Evolutionary conservation across 1,140 invertebrate species (phyloP).

Genomic region (Magallana angulata): DNA sequence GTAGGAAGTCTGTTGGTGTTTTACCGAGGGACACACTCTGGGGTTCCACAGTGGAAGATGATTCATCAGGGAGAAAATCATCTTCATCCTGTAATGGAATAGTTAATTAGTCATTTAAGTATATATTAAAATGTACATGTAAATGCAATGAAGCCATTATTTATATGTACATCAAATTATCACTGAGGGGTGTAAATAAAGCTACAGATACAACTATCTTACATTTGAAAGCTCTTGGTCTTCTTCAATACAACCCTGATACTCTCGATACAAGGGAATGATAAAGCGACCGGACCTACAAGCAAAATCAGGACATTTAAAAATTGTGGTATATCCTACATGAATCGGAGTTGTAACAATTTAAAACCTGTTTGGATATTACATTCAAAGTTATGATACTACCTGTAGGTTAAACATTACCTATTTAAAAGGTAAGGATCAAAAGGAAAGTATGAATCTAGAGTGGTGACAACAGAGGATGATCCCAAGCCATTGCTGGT

Average conservation of each 20-base stretch:
- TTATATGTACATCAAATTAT: no score
- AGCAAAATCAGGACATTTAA: slow-evolving; percentile 13
- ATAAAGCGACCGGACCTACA: slow-evolving; percentile 65
- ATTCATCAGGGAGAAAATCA: slow-evolving; percentile 59
- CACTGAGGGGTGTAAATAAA: not conserved
- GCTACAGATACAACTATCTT: not conserved
- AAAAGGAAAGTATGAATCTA: slow-evolving; percentile 90
- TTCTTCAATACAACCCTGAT: slow-evolving; percentile 59
- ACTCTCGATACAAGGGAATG: slow-evolving; percentile 65
- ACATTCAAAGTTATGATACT: no score
- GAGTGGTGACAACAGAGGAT: slow-evolving; percentile 58
- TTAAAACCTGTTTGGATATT: no score
- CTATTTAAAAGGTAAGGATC: slow-evolving; percentile 87
- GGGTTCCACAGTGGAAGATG: slow-evolving; percentile 27
- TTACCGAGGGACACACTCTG: slow-evolving; percentile 56
- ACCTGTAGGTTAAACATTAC: slow-evolving; percentile 74
- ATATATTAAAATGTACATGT: no score
- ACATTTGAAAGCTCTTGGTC: slow-evolving; percentile 43
- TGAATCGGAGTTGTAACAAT: no score
- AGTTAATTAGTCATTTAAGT: no score
- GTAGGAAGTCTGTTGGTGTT: slow-evolving; percentile 64
- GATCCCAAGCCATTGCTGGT: slow-evolving; percentile 29
- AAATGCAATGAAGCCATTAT: no score
- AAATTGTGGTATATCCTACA: no score
- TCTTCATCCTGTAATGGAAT: slow-evolving; percentile 64